Evolutionary conservation across 2,797 vertebrate species (phyloP).

Genomic region (Telmatherina bonti): DNA sequence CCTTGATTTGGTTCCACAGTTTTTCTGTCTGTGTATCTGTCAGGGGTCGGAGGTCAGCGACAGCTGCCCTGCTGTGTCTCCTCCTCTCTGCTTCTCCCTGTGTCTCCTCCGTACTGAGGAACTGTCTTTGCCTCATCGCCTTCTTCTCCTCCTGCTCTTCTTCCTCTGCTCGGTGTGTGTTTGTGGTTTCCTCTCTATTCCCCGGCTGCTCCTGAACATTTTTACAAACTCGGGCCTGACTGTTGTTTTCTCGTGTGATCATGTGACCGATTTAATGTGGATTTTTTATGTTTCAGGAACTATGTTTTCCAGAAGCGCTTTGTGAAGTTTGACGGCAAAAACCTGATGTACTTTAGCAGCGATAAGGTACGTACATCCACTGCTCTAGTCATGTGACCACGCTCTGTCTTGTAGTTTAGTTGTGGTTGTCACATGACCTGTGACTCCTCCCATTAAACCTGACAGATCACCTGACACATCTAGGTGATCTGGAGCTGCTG

Average conservation of each 20-base stretch:
- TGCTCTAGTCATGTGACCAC: too few relatives aligned
- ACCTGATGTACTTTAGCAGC: conserved; percentile 93
- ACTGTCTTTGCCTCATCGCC: conserved; percentile 74
- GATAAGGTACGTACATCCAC: conserved; percentile 87
- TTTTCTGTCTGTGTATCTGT: background rate
- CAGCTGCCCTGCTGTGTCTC: conserved; percentile 46
- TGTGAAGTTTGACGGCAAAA: conserved; percentile 94
- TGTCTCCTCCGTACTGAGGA: conserved; percentile 73
- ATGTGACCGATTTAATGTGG: background rate
- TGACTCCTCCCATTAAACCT: too few relatives aligned
- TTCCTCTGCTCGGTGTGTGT: conserved; percentile 63
- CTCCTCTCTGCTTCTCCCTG: conserved; percentile 73
- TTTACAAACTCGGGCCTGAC: too few relatives aligned
- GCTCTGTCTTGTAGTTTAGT: too few relatives aligned
- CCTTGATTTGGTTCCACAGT: background rate
- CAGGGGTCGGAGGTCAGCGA: conserved; percentile 54
- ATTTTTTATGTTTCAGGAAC: conserved; percentile 86
- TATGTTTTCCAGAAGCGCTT: conserved; percentile 98
- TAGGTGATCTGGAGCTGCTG: too few relatives aligned
- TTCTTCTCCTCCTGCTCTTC: conserved; percentile 68
- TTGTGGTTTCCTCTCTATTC: conserved; percentile 3
- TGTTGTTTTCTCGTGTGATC: background rate
- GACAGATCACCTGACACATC: too few relatives aligned
- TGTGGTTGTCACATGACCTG: too few relatives aligned
- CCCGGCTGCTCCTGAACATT: background rate